A percentile compares a stretch with the other conserved stretches of the same genome.
Conservation (phyloP, 2,797 vertebrate genomes). For the Melopsittacus undulatus region DNA sequence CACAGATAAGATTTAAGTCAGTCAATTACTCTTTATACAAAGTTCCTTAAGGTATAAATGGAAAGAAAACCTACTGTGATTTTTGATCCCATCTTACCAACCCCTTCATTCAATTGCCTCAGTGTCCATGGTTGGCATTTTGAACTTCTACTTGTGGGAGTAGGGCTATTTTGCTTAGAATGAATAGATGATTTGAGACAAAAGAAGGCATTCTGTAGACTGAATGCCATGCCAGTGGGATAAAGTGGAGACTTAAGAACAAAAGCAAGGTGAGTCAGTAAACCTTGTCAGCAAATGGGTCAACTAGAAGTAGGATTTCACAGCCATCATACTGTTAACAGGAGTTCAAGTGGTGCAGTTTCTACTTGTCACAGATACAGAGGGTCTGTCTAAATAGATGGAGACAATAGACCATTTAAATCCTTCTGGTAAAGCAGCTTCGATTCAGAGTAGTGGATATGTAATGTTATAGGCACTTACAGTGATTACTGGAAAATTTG, state of each 20-base stretch:
- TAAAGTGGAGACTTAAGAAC: not conserved
- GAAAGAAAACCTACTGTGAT: not conserved
- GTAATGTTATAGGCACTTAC: not conserved
- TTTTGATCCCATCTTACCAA: not conserved
- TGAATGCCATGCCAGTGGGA: not conserved
- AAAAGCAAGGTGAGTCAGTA: not conserved
- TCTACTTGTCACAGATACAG: not conserved
- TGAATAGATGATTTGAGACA: accelerated
- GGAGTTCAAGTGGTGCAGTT: not conserved
- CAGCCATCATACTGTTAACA: not conserved
- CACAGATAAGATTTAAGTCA: not conserved
- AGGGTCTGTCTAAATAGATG: not conserved
- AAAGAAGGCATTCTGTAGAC: not conserved
- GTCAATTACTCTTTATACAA: not conserved
- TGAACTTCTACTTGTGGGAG: not conserved
- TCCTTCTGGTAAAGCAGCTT: not conserved
- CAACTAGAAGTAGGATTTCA: not conserved
- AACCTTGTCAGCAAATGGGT: not conserved
- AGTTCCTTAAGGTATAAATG: not conserved
- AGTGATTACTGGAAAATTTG: not conserved
- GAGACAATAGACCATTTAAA: not conserved
- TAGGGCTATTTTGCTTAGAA: not conserved
- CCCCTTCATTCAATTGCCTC: not conserved
- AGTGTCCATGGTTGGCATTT: not conserved
- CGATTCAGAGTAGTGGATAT: not conserved